Evolutionary conservation across 2,113 vertebrate genomes (phyloP), one percentile per base, ranked within the genome.

Genomic region (Neotragus pygmaeus): DNA sequence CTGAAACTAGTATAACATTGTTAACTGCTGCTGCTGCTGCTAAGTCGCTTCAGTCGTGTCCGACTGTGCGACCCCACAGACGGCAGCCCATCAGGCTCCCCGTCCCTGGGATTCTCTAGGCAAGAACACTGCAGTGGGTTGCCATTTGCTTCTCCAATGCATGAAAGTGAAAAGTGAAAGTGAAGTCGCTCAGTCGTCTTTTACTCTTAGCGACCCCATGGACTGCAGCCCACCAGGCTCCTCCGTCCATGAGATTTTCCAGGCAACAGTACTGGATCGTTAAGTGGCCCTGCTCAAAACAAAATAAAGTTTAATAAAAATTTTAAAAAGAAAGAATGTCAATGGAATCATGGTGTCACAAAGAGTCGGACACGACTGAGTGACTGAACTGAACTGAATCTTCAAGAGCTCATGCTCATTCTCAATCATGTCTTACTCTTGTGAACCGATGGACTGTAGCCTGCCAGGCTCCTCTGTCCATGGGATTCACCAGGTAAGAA

Each of bases 31-130:
- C 53, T 55, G 51, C 53, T 23, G 53, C 53, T 55, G 53, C 53
- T 23, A 9, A 55, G 21, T 23, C 7, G 1, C 21, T 23, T 8
- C 7, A 55, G 53, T 21, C 53, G 0, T 23, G 53, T 55, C 21
- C 0, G 1, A 55, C 53, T 8, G 6, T 55, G 53, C 0, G 0
- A 55, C 53, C 53, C 21, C 53, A 55, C 3, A 55, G 3, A 23
- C 1, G 21, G 53, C 7, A 55, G 7, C 53, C 53, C 7, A 3
- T 16, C 53, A 55, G 53, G 53, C 53, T 9, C 21, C 53, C 53
- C 3, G 0, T 55, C 53, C 53, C 53, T 23, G 53, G 53, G 53
- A 55, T 55, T 23, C 53, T 55, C 53, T 21, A 55, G 53, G 6
- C 7, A 55, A 55, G 53, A 55, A 55, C 21, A 3, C 53, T 55